These are phyloP conservation scores for Orientallactaga sibirica DNA, from an alignment of 2,797 vertebrate genomes.

Conservation along the genomic window DNA sequence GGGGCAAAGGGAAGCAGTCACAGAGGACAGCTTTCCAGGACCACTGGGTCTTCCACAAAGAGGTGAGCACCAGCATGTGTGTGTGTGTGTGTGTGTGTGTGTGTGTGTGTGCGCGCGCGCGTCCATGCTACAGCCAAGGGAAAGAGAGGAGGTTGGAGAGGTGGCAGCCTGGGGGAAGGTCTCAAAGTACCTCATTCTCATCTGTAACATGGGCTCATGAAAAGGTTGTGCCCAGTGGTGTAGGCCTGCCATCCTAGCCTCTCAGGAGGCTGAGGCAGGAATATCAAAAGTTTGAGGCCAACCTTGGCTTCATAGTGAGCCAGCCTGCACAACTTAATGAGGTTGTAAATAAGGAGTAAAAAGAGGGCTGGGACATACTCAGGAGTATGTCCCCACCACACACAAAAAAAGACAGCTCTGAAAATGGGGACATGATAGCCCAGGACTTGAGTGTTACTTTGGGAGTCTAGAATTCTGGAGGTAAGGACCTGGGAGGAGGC, in stretches of 20 bases:
- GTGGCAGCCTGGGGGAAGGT: background rate
- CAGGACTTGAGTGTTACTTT: background rate
- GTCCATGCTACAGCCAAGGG: background rate
- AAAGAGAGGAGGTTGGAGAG: background rate
- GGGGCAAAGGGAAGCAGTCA: background rate
- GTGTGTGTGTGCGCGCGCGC: too few relatives aligned
- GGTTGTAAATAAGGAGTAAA: background rate
- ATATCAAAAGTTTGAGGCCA: background rate
- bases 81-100: background rate
- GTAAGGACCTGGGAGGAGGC: background rate
- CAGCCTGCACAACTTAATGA: background rate
- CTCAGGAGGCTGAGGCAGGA: background rate
- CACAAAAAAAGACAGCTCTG: background rate
- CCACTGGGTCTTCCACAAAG: background rate
- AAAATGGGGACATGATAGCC: background rate
- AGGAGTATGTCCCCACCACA: background rate
- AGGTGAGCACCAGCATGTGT: background rate
- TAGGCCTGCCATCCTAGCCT: background rate
- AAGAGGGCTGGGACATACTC: background rate
- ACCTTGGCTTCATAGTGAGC: background rate
- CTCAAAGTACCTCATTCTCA: background rate
- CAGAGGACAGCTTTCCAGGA: background rate
- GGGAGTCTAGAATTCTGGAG: background rate
- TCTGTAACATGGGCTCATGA: background rate
- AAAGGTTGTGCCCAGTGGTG: background rate